These are phyloP conservation scores for Athetis lepigone DNA, from an alignment of 2,888 invertebrate species.

Conservation along the genomic window DNA sequence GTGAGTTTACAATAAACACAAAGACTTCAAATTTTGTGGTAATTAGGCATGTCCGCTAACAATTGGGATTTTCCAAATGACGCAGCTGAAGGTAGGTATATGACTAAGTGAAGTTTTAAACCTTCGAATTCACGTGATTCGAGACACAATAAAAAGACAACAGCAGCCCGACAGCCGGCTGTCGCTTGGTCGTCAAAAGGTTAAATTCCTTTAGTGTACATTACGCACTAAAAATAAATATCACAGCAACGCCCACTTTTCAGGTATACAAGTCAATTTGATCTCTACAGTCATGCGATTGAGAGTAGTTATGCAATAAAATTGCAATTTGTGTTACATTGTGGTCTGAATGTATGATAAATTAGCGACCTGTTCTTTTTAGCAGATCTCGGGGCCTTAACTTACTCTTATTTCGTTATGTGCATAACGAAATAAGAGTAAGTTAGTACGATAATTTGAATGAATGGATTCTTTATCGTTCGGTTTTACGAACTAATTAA, in stretches of 20 bases:
- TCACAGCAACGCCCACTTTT: constrained; percentile 14
- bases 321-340: constrained; percentile 42
- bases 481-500: constrained; percentile 13
- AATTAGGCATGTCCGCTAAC: neutral
- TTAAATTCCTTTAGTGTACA: no score
- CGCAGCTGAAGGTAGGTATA: neutral
- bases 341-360: constrained; percentile 22
- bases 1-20: neutral
- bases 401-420: no score
- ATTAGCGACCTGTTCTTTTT: constrained; percentile 13
- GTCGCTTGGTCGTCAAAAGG: no score
- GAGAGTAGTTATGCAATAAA: constrained; percentile 36
- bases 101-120: constrained; percentile 4
- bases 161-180: no score
- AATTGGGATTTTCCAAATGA: constrained; percentile 5
- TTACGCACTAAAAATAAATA: neutral
- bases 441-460: neutral
- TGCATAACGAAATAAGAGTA: no score
- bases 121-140: no score
- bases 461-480: neutral
- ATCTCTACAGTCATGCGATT: constrained; percentile 8
- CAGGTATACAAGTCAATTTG: neutral
- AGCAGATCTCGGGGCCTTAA: neutral
- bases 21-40: neutral
- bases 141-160: no score